These are phyloP conservation scores for Euplexia lucipara DNA, from an alignment of 2,888 invertebrate genomes.

Conservation along the genomic window DNA sequence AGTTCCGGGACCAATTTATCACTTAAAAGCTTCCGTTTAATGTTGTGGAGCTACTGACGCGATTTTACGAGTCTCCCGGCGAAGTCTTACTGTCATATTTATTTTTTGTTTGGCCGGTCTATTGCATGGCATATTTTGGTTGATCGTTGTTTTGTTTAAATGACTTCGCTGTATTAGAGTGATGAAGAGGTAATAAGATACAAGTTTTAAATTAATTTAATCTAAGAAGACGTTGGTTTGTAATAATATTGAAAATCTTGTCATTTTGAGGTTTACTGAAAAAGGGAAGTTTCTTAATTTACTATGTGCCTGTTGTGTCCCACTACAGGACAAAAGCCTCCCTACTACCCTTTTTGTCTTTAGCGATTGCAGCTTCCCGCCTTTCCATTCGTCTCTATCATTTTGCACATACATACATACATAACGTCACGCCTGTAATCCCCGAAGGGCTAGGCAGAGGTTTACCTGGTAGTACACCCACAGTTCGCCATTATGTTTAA, in stretches of 20 bases:
- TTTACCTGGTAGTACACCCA: too few species aligned
- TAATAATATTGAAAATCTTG: not conserved
- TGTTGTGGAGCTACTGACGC: conserved; percentile 74
- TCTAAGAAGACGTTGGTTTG: not conserved
- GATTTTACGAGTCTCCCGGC: conserved; percentile 74
- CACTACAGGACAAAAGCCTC: too few species aligned
- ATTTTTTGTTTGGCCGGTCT: conserved; percentile 53
- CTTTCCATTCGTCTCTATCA: too few species aligned
- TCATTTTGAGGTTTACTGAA: not conserved
- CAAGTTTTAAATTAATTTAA: not conserved
- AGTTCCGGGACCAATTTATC: conserved; percentile 90
- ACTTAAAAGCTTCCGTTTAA: conserved; percentile 89
- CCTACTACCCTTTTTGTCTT: too few species aligned
- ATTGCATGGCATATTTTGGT: conserved; percentile 14
- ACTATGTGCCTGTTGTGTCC: too few species aligned
- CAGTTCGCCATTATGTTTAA: too few species aligned
- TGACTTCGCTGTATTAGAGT: not conserved
- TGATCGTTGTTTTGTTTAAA: not conserved
- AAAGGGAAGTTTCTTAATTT: not conserved
- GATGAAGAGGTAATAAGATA: not conserved
- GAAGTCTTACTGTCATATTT: conserved; percentile 71
- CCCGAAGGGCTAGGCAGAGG: too few species aligned
- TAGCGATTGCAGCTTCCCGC: too few species aligned
- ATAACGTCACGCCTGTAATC: too few species aligned
- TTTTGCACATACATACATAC: too few species aligned